Base-by-base conservation (phyloP, 2,888 invertebrate species). In the Caenorhabditis sp. region DNA sequence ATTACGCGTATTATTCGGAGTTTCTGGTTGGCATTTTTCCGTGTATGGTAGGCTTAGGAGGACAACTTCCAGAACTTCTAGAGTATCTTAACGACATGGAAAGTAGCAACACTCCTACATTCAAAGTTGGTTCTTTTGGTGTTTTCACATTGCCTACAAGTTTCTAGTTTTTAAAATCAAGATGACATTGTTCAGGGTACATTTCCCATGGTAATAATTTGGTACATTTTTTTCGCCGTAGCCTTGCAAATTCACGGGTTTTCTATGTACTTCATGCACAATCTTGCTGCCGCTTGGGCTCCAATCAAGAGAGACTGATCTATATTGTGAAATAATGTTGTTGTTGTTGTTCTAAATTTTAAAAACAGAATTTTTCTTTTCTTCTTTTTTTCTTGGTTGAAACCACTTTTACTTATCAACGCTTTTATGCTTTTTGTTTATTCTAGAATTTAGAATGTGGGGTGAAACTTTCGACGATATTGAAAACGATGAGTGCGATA, bases 161-260 rank as follows among this genome's bases (percentile, higher is more conserved):
- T 15, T 56, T 32, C 20, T 20, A 20, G 3, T 50, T 50, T 50
- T 28, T 56, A 26, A 5, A 9, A 28, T 28, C 5, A 5, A 8
- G 26, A 11, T 26, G 15, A 26, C 18, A 70, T 47, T 47, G 47
- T 85, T 18, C 55, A 85, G 83, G 88, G 88, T 28, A 80, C 70
- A 13, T 90, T 91, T 80, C 90, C 90, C n/a, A 90, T 90, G 90
- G 90, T 91, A 22, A 86, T 89, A 74, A 83, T 90, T 53, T 90
- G 90, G 90, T 91, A 89, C 80, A 87, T 91, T 37, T 91, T 91
- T 85, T 91, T 91, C 82, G 82, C 90, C 11, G 84, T 90, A 76
- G 89, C 90, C 24, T 86, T 91, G 20, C 90, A 91, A 79, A 86
- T 91, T 62, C 90, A 91, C 72, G 85, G 85, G 15, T 90, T 90